Percentiles rank a stretch among this genome's conserved stretches.
phyloP scores from a whole-genome alignment of 2,797 vertebrate genomes.

The Macropus fuliginosus region DNA sequence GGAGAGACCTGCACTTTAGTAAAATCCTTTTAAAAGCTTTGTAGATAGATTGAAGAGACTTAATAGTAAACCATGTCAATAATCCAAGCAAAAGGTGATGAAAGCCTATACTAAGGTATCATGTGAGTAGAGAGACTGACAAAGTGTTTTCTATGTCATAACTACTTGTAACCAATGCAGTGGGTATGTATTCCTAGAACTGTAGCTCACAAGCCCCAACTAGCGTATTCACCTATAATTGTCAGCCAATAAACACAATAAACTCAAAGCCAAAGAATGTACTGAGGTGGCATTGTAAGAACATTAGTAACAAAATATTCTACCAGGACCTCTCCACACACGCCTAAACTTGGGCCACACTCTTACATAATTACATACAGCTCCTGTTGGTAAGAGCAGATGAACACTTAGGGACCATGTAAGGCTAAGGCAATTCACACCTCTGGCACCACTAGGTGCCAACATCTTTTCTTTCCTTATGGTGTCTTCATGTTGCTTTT shows the following conservation, averaged over 20 bases:
- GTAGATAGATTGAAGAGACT: background rate
- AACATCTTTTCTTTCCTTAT: background rate
- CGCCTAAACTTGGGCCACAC: background rate
- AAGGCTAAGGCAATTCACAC: background rate
- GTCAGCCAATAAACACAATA: background rate
- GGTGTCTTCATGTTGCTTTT: background rate
- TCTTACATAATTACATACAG: background rate
- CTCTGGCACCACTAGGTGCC: background rate
- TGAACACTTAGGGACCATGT: too few species aligned
- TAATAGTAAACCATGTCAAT: background rate
- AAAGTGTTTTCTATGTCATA: background rate
- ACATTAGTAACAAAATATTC: background rate
- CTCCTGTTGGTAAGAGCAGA: background rate
- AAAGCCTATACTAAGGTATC: background rate
- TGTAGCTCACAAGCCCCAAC: background rate
- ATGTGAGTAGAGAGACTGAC: background rate
- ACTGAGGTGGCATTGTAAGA: background rate
- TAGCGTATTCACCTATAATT: background rate
- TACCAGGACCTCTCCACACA: background rate
- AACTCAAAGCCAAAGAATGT: background rate
- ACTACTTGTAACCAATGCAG: background rate
- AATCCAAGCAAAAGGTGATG: background rate
- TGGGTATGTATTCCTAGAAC: background rate
- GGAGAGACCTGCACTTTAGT: background rate
- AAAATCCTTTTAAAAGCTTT: background rate